phyloP scores from a whole-genome alignment of 2,888 invertebrate species.

The Cephus rjabovi region DNA sequence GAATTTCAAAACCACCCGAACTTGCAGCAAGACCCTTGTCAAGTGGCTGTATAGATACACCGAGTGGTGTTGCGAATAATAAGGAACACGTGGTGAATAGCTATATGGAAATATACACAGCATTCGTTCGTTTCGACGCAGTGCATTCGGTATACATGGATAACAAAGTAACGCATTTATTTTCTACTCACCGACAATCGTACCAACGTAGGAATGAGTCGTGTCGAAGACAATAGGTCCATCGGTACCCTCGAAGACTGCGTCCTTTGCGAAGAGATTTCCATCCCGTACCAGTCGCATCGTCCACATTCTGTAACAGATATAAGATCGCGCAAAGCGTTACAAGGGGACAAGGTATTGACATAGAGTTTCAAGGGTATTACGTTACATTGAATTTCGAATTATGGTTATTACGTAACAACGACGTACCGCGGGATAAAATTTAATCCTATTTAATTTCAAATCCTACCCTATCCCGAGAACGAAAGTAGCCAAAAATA shows the following conservation, averaged over 20 bases:
- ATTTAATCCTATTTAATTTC: neutral
- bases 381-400: neutral
- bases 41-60: neutral
- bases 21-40: neutral
- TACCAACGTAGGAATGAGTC: conserved; percentile 59
- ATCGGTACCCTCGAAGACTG: conserved; percentile 55
- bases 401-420: neutral
- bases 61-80: neutral
- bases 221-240: conserved; percentile 60
- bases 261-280: conserved; percentile 57
- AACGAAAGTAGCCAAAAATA: neutral
- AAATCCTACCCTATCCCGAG: neutral
- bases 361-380: neutral
- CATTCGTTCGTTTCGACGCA: neutral
- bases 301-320: conserved; percentile 57
- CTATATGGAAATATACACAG: conserved; percentile 8
- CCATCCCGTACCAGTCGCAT: conserved; percentile 57
- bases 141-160: neutral
- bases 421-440: neutral
- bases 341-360: neutral
- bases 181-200: conserved; percentile 57
- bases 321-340: neutral
- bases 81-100: neutral
- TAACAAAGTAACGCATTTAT: neutral
- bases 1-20: neutral